Evolutionary conservation across 2,888 invertebrate species (phyloP).

Genomic region (Graphium colonna): DNA sequence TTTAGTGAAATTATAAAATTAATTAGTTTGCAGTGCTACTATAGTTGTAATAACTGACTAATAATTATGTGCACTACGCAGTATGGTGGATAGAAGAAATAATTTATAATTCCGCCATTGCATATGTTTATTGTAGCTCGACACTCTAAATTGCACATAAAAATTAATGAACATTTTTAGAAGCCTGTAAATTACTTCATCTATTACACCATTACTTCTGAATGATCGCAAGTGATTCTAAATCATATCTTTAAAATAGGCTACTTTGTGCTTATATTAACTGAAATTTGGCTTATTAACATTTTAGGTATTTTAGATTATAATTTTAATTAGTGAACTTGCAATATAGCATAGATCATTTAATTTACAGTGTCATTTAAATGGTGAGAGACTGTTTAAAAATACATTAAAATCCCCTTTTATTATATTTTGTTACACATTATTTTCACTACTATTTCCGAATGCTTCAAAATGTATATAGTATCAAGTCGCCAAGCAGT

Average conservation of each 20-base stretch:
- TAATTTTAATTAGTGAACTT: conserved; percentile 13
- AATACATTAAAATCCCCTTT: conserved; percentile 3
- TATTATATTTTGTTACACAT: conserved; percentile 4
- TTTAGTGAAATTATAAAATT: conserved; percentile 29
- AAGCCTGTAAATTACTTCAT: conserved; percentile 31
- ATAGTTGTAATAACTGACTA: conserved; percentile 2
- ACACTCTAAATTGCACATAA: conserved; percentile 36
- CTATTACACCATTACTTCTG: conserved; percentile 35
- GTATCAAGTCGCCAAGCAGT: not conserved
- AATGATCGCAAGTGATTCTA: conserved; percentile 58
- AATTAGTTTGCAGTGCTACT: conserved; percentile 16
- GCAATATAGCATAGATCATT: conserved; percentile 9
- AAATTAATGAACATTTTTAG: conserved; percentile 7
- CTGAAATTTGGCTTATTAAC: conserved; percentile 37
- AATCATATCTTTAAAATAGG: conserved; percentile 71
- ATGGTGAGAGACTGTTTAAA: conserved; percentile 3
- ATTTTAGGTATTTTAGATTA: conserved; percentile 26
- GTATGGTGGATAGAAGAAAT: conserved; percentile 28
- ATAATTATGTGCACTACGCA: conserved; percentile 21
- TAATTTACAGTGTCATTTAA: not conserved
- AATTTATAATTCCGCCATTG: conserved; percentile 31
- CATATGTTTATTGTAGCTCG: conserved; percentile 26
- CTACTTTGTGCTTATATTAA: conserved; percentile 43
- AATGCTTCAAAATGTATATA: not conserved
- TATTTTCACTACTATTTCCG: conserved; percentile 9